Evolutionary conservation across 2,888 invertebrate species (phyloP), one percentile per base, ranked within the genome.

Genomic region (Hyppa rectilinea): DNA sequence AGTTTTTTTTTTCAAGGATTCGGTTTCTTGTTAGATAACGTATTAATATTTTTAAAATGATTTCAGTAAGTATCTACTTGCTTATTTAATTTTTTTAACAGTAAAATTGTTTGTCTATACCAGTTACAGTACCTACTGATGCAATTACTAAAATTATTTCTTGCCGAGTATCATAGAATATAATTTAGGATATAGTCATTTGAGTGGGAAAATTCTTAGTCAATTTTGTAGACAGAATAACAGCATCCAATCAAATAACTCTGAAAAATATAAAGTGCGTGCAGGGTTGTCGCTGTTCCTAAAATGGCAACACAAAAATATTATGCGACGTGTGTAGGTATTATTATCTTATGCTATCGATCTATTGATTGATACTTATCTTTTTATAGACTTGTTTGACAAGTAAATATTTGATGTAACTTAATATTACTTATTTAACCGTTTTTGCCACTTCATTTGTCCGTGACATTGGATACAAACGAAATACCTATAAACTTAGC

Each of bases 381-480:
- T 52, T 23, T 36, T 38, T 26, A 26, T 7, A 36, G 20, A 58
- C 56, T 58, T n/a, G 72, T 68, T 58, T 45, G 31, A n/a, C 49
- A 9, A 58, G 43, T 38, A 67, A 36, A 76, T 50, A 68, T 56
- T 76, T 56, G 36, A 52, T 76, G 68, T 72, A 76, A 73, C 76
- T 7, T 75, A 58, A 67, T 72, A 72, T 56, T 43, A 23, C 36
- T n/a, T 43, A 23, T 31, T n/a, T n/a, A 26, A 52, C 17, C 55
- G 29, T 47, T 75, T 55, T 66, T 71, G 75, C 76, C 6, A 45
- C 34, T 40, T 26, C 1, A 40, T 47, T 55, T 40, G 38, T 66
- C 29, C 29, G 12, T 40, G 40, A 74, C 40, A 38, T 29, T 23
- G 29, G 60, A 40, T 23, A 50, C 47, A 71, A 73, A 50, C 38